phyloP scores from a whole-genome alignment of 2,888 invertebrate species.

The Hetaerina titia region DNA sequence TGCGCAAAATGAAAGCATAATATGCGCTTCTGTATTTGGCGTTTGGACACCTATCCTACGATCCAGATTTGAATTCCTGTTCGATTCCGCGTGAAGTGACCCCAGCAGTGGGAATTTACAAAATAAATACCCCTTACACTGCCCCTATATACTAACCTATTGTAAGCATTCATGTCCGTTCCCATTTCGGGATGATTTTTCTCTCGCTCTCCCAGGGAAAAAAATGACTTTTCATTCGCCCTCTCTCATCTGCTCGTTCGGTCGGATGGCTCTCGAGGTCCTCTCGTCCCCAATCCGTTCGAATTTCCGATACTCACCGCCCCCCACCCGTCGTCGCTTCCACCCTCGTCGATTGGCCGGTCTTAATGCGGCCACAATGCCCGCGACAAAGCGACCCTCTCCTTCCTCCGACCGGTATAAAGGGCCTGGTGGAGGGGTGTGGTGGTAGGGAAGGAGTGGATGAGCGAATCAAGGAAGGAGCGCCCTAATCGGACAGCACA shows the following conservation, averaged over 20 bases:
- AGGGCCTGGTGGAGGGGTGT: not conserved
- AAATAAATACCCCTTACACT: not conserved
- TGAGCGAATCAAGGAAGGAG: constrained; percentile 33
- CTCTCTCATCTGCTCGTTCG: not conserved
- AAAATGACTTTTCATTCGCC: not conserved
- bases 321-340: not conserved
- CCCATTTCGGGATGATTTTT: not conserved
- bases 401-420: not conserved
- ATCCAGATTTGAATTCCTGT: too few species aligned
- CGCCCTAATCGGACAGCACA: constrained; percentile 24
- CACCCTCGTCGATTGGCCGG: constrained; percentile 13
- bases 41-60: too few species aligned
- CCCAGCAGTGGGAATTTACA: not conserved
- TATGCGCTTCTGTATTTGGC: too few species aligned
- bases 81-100: too few species aligned
- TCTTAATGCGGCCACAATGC: constrained; percentile 30
- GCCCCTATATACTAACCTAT: not conserved
- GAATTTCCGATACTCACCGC: not conserved
- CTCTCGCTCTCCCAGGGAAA: not conserved
- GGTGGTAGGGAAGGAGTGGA: not conserved
- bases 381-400: not conserved
- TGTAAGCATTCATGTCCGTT: not conserved
- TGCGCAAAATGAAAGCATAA: too few species aligned
- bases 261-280: not conserved
- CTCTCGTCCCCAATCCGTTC: constrained; percentile 13